These are phyloP conservation scores for Drosophila dives DNA, from an alignment of 2,888 invertebrate genomes.

Conservation along the genomic window DNA sequence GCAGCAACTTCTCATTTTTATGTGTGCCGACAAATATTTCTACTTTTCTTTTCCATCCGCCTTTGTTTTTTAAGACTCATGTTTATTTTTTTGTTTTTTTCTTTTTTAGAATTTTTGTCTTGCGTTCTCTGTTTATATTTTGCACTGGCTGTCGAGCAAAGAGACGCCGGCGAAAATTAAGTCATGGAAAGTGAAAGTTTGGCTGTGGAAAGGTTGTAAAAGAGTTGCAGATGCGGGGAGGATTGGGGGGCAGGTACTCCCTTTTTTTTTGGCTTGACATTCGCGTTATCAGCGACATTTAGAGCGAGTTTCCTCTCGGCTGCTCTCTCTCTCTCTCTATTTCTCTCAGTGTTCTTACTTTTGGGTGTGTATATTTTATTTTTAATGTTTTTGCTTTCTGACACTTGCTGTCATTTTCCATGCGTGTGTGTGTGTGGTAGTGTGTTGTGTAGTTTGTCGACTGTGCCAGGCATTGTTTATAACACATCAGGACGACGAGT, in stretches of 20 bases:
- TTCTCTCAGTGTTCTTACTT: background rate
- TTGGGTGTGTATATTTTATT: slow-evolving; percentile 46
- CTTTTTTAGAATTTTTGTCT: slow-evolving; percentile 11
- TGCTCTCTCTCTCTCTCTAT: background rate
- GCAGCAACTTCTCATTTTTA: slow-evolving; percentile 57
- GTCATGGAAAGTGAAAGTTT: slow-evolving; percentile 63
- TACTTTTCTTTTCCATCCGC: slow-evolving; percentile 23
- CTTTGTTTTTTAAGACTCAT: slow-evolving; percentile 4
- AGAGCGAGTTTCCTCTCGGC: slow-evolving; percentile 17
- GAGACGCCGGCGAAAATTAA: slow-evolving; percentile 55
- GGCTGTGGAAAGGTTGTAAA: slow-evolving; percentile 36
- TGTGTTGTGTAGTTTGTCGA: slow-evolving; percentile 46
- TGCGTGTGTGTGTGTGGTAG: slow-evolving; percentile 22
- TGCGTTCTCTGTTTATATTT: slow-evolving; percentile 48
- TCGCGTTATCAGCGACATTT: slow-evolving; percentile 58
- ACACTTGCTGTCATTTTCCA: slow-evolving; percentile 58
- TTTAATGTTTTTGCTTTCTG: slow-evolving; percentile 59
- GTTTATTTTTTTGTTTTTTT: slow-evolving; percentile 5
- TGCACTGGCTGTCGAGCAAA: slow-evolving; percentile 44
- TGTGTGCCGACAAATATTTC: slow-evolving; percentile 46
- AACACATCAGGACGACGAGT: slow-evolving; percentile 51
- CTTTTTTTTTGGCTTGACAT: slow-evolving; percentile 38
- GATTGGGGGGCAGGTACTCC: background rate
- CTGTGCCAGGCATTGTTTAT: slow-evolving; percentile 63
- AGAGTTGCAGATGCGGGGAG: background rate